Evolutionary conservation across 2,888 invertebrate genomes (phyloP), one percentile per base, ranked within the genome.

Genomic region (Calameuta filiformis): DNA sequence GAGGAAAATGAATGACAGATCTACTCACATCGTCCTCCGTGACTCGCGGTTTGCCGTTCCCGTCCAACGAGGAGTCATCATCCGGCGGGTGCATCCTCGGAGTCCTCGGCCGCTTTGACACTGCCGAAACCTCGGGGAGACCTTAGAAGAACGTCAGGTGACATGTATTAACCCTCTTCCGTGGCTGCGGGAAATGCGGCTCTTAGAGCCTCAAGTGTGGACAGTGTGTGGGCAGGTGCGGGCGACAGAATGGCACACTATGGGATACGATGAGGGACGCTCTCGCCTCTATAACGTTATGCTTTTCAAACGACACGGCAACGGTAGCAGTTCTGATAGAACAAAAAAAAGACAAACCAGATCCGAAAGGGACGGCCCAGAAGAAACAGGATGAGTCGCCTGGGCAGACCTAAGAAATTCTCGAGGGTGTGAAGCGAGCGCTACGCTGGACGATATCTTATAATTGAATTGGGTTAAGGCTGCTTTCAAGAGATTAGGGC

Each of bases 401-500:
- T 40, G 40, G 15, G 15, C 15, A 15, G 40, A 40, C 40, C 4
- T 40, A 40, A 12, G 15, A 40, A 4, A 40, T 40, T 40, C 15
- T 40, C 40, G 40, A 40, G 40, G 15, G 40, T 15, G 4, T 15
- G 4, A 40, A 40, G 40, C 40, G 15, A 4, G 40, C 40, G 40
- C 15, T 15, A 15, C 4, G 15, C 4, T 40, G 4, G 15, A 15
- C 40, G 40, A 40, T 40, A 1, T 40, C 82, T 81, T 79, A 77
- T 89, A 90, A 90, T 90, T 89, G 87, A 90, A 90, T 90, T 90
- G 88, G 88, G 89, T 90, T 89, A 89, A 89, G 88, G 90, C 86
- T 89, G 88, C 87, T 90, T 89, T 88, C 85, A 82, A 84, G 80
- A 84, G 90, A 90, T 90, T 90, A 89, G 86, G 90, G 89, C 84